phyloP scores from a whole-genome alignment of 1,140 invertebrate species.

The Patella vulgata region DNA sequence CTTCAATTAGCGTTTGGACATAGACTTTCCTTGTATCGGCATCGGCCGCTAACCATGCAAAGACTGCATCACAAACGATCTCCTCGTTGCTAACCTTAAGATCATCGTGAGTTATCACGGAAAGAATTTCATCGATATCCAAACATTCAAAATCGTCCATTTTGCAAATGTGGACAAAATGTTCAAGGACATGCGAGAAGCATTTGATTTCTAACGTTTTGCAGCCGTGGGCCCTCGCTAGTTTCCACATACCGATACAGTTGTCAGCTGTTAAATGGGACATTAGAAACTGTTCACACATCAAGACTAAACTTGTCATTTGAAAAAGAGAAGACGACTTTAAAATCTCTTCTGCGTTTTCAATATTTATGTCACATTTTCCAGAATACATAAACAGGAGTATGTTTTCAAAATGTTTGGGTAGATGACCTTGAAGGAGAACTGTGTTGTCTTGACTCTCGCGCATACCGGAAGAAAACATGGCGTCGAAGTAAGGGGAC shows the following conservation, averaged over 20 bases:
- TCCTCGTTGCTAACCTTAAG: slow-evolving; percentile 25
- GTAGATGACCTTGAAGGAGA: slow-evolving; percentile 13
- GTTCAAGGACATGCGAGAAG: slow-evolving; percentile 16
- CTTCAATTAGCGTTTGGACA: slow-evolving; percentile 13
- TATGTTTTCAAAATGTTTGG: slow-evolving; percentile 17
- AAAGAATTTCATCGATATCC: slow-evolving; percentile 14
- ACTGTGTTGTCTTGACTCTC: slow-evolving; percentile 23
- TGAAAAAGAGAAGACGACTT: slow-evolving; percentile 27
- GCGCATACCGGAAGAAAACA: slow-evolving; percentile 39
- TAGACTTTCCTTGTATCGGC: slow-evolving; percentile 3
- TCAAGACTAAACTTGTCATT: slow-evolving; percentile 13
- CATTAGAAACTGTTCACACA: slow-evolving; percentile 26
- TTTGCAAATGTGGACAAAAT: slow-evolving; percentile 17
- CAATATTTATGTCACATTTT: slow-evolving; percentile 7
- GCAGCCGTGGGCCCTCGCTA: slow-evolving; percentile 14
- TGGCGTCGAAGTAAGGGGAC: slow-evolving; percentile 54
- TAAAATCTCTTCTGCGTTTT: slow-evolving; percentile 31
- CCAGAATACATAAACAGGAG: slow-evolving; percentile 29
- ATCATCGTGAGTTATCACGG: slow-evolving; percentile 24
- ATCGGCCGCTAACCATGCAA: slow-evolving; percentile 19
- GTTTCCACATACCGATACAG: slow-evolving; percentile 33
- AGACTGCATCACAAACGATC: slow-evolving; percentile 23
- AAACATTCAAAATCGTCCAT: slow-evolving; percentile 16
- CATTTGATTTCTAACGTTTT: slow-evolving; percentile 7
- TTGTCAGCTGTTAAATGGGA: slow-evolving; percentile 14